Conservation (phyloP, 1,140 invertebrate species). For the Drosophila paulistorum region DNA sequence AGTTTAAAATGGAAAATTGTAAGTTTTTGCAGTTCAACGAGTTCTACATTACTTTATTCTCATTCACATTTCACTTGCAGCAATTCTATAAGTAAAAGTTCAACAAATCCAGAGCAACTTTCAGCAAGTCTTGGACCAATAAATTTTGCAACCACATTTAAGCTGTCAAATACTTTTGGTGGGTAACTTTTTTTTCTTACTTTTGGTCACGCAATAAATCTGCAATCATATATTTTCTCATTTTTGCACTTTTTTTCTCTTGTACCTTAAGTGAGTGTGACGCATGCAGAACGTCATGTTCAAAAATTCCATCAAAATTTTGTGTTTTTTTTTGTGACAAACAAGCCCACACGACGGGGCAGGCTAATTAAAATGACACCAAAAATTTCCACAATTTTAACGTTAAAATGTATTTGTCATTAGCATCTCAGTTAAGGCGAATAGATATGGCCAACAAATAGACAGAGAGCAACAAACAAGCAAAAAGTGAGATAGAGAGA, state of each 20-base stretch:
- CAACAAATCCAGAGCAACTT: neutral
- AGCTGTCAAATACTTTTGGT: conserved; percentile 57
- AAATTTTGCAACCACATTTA: conserved; percentile 52
- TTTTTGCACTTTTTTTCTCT: conserved; percentile 54
- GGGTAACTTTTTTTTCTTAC: conserved; percentile 54
- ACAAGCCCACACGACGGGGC: conserved; percentile 25
- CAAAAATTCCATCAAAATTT: conserved; percentile 13
- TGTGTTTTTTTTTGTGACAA: conserved; percentile 9
- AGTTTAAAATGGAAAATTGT: neutral
- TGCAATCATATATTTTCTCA: neutral
- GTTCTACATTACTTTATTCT: too few relatives aligned
- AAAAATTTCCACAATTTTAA: conserved; percentile 48
- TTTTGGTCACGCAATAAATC: conserved; percentile 62
- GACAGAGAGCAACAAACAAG: conserved; percentile 1
- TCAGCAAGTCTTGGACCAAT: conserved; percentile 25
- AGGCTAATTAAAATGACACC: conserved; percentile 59
- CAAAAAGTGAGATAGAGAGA: conserved; percentile 21
- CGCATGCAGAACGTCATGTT: conserved; percentile 60
- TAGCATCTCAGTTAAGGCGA: conserved; percentile 22
- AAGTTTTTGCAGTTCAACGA: neutral
- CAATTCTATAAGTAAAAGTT: conserved; percentile 1
- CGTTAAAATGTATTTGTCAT: conserved; percentile 70
- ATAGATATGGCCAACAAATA: neutral
- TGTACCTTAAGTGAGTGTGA: conserved; percentile 68
- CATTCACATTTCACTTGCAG: neutral